Percentiles rank a stretch among this genome's conserved stretches.
Conservation (phyloP, 2,113 vertebrate genomes). For the Boleophthalmus pectinirostris region DNA sequence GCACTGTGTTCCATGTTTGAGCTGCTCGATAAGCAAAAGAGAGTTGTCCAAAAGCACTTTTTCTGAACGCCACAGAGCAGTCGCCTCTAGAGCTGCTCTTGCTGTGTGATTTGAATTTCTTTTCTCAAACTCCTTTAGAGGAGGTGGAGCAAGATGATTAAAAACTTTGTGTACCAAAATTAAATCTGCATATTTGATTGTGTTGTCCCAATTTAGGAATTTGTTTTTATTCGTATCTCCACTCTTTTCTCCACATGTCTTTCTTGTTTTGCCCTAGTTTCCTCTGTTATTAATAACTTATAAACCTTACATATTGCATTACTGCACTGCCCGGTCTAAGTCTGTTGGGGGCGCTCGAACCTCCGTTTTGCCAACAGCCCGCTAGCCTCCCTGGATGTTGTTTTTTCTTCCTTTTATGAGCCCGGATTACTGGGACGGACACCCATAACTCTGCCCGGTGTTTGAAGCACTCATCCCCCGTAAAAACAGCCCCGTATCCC, state of each 20-base stretch:
- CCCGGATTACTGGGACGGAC: slow-evolving; percentile 23
- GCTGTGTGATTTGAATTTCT: too few species aligned
- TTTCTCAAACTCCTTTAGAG: too few species aligned
- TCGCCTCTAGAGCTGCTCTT: too few species aligned
- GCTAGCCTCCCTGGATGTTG: slow-evolving; percentile 46
- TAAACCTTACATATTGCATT: slow-evolving; percentile 1
- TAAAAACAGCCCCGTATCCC: background rate
- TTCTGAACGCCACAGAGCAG: too few species aligned
- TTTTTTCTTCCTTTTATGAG: slow-evolving; percentile 36
- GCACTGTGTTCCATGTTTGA: too few species aligned
- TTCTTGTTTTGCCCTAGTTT: background rate
- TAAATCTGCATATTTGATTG: too few species aligned
- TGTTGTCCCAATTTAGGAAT: too few species aligned
- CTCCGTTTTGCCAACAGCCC: slow-evolving; percentile 1
- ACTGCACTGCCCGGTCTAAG: background rate
- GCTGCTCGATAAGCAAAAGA: too few species aligned
- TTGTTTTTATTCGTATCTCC: background rate
- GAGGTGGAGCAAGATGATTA: too few species aligned
- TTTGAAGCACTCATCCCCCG: slow-evolving; percentile 15
- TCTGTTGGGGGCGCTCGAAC: slow-evolving; percentile 45
- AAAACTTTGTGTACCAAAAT: too few species aligned
- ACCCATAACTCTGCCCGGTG: slow-evolving; percentile 8
- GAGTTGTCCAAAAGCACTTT: too few species aligned
- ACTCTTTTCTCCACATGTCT: background rate
- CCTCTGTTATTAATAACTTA: background rate